These are phyloP conservation scores for Hyphantria cunea DNA, from an alignment of 1,140 invertebrate genomes.

Conservation along the genomic window DNA sequence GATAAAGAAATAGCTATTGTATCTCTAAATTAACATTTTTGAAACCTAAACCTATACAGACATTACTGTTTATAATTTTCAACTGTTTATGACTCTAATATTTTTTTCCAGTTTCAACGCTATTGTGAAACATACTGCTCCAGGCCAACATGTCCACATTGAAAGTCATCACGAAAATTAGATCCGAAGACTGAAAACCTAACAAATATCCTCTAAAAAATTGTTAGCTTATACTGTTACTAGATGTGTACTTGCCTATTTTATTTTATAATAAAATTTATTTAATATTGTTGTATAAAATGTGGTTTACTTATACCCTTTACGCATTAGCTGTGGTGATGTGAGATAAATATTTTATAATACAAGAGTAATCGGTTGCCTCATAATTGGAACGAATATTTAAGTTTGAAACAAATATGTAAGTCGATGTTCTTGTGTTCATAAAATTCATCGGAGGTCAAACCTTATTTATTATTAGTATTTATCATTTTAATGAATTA, in stretches of 20 bases:
- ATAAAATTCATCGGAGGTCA: too few species aligned
- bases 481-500: too few species aligned
- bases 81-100: not conserved
- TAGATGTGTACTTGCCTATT: slow-evolving; percentile 39
- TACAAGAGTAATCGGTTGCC: not conserved
- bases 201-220: not conserved
- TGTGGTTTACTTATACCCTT: not conserved
- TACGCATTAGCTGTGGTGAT: too few species aligned
- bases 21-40: too few species aligned
- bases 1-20: too few species aligned
- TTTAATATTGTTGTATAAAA: slow-evolving; percentile 27
- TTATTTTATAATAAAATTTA: slow-evolving; percentile 34
- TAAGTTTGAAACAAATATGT: too few species aligned
- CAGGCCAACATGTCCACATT: slow-evolving; percentile 64
- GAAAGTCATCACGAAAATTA: slow-evolving; percentile 71
- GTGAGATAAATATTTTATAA: not conserved
- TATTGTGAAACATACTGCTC: slow-evolving; percentile 68
- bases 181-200: slow-evolving; percentile 22
- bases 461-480: too few species aligned
- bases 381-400: too few species aligned
- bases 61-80: not conserved
- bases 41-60: too few species aligned
- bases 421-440: too few species aligned
- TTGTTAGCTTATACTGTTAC: slow-evolving; percentile 32
- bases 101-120: slow-evolving; percentile 65